Evolutionary conservation across 1,140 invertebrate genomes (phyloP).

Genomic region (Wiebesia pumilae): DNA sequence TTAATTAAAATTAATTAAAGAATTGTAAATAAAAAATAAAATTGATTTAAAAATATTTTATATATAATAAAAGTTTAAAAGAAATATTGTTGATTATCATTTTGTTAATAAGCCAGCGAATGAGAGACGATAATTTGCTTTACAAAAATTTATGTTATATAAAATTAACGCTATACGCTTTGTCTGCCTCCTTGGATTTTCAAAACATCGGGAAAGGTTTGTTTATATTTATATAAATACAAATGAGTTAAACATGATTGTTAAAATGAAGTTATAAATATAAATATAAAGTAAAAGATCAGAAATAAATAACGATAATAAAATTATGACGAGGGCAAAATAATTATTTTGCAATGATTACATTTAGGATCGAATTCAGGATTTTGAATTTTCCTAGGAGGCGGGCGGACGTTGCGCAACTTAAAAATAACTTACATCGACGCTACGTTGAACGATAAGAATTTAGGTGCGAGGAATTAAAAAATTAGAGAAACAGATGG

Average conservation of each 20-base stretch:
- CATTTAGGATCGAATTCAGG: conserved; percentile 37
- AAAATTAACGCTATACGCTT: conserved; percentile 43
- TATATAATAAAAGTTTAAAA: not conserved
- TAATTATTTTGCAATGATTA: not conserved
- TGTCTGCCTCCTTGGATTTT: conserved; percentile 39
- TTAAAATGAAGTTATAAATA: not conserved
- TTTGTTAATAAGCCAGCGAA: conserved; percentile 27
- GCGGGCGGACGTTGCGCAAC: conserved; percentile 50
- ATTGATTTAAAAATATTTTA: too few relatives aligned
- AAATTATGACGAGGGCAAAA: not conserved
- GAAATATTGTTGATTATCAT: not conserved
- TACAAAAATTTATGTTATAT: conserved; percentile 26
- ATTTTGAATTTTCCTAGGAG: conserved; percentile 41
- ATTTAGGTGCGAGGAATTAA: conserved; percentile 48
- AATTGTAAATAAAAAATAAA: too few relatives aligned
- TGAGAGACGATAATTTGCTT: conserved; percentile 31
- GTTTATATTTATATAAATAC: not conserved
- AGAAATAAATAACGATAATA: conserved; percentile 35
- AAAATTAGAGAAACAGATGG: conserved; percentile 31
- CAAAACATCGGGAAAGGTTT: not conserved
- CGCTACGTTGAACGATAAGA: conserved; percentile 38
- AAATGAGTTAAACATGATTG: not conserved
- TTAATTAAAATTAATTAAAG: too few relatives aligned
- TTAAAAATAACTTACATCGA: conserved; percentile 57
- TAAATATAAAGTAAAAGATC: conserved; percentile 14